A percentile compares a stretch with the other conserved stretches of the same genome.
phyloP scores from a whole-genome alignment of 2,888 invertebrate species.

The Neelides folsomi region DNA sequence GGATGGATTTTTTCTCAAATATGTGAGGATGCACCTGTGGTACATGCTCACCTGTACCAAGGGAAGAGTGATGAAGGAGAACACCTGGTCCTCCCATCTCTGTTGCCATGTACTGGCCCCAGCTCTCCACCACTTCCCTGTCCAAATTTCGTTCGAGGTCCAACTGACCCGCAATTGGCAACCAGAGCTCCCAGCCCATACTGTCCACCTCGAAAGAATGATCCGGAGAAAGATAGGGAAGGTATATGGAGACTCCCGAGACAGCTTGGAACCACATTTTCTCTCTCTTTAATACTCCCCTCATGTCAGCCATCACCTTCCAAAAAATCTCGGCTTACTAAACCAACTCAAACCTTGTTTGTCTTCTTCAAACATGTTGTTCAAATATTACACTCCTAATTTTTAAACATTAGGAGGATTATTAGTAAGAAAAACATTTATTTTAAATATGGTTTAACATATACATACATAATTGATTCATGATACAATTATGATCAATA shows the following conservation, averaged over 20 bases:
- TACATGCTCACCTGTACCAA: background rate
- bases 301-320: background rate
- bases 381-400: no score
- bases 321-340: background rate
- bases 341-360: no score
- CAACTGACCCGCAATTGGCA: conserved; percentile 5
- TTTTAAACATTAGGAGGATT: no score
- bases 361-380: no score
- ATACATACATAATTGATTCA: no score
- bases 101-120: background rate
- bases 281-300: background rate
- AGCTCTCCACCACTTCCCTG: background rate
- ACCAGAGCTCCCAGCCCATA: background rate
- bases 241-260: background rate
- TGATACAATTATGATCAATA: no score
- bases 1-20: background rate
- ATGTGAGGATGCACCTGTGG: conserved; percentile 8
- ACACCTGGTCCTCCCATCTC: background rate
- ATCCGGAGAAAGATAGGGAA: no score
- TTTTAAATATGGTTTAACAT: no score
- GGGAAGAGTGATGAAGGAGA: no score
- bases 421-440: no score
- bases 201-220: no score
- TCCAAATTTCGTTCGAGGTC: conserved; percentile 1
- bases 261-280: conserved; percentile 10